Base-by-base conservation (phyloP, 2,888 invertebrate species). In the Octodonta nipae region DNA sequence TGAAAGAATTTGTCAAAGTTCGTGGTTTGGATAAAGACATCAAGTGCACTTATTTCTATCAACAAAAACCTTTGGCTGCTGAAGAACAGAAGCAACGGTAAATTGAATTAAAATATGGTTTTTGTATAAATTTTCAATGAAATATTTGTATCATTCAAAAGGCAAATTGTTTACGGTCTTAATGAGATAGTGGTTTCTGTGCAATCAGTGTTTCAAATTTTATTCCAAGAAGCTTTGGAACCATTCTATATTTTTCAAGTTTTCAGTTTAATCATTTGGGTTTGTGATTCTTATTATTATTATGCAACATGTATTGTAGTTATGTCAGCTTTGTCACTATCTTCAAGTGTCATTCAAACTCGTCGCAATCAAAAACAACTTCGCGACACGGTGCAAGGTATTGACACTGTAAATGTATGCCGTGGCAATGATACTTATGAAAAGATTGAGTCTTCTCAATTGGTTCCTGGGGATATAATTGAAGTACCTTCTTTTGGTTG, bases 191-290 rank as follows among this genome's bases (percentile, higher is more conserved):
- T 74, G 36, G 79, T 91, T 17, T 84, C 85, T 1, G 73, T 86
- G 8, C 76, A 81, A 52, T 72, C 77, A 32, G 65, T 85, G 29
- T 54, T 76, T 39, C 77, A 76, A 0, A 66, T 89, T 3, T 64
- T 88, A 1, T 68, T 82, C 10, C 63, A 86, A 40, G 88, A 89
- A 60, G 79, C 83, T n/a, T 72, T 92, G 48, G 89, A 91, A 56
- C 92, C 93, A 4, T 93, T 92, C 66, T 93, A 92, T 65, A 78
- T 92, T 54, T 93, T 93, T 67, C 92, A 93, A 73, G 58, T 91
- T 41, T 88, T 89, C 65, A 89, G 89, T 24, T 79, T 87, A 40
- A 69, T 75, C 7, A 72, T 93, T 28, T 93, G 93, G 93, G 70
- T 85, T 29, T 70, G 78, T 1, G 91, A 93, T 54, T 71, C 79